A percentile compares a stretch with the other conserved stretches of the same genome.
phyloP scores from a whole-genome alignment of 2,888 invertebrate genomes.

The Drosophila fungiperda region DNA sequence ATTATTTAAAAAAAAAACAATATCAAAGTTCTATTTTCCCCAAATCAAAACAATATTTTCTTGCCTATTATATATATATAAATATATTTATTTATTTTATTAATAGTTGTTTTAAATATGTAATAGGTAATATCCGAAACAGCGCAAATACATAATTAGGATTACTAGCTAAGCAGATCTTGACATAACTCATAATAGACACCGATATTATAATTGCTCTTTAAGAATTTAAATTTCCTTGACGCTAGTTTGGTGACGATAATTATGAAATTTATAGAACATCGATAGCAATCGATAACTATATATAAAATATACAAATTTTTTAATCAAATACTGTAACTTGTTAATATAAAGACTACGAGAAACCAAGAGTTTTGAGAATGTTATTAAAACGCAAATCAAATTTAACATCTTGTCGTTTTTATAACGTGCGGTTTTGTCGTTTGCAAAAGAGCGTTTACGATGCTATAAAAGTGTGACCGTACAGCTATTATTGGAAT shows the following conservation, averaged over 20 bases:
- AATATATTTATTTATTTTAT: neutral
- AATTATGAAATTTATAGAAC: neutral
- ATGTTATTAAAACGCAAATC: neutral
- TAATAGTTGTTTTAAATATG: no score
- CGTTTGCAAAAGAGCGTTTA: neutral
- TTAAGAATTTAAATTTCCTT: neutral
- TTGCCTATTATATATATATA: neutral
- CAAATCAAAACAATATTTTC: neutral
- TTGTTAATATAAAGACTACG: neutral
- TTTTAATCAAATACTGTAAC: neutral
- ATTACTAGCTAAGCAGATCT: neutral
- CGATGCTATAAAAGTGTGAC: constrained; percentile 32
- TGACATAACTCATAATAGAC: neutral
- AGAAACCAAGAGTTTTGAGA: neutral
- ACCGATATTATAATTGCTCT: neutral
- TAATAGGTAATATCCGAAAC: neutral
- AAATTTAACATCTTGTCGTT: neutral
- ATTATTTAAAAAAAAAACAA: neutral
- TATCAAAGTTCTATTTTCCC: neutral
- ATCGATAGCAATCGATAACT: neutral
- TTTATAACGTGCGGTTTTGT: neutral
- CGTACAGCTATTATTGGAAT: constrained; percentile 5
- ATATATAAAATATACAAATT: neutral
- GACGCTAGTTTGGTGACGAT: neutral
- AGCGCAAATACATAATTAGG: neutral